Evolutionary conservation across 1,140 invertebrate genomes (phyloP).

Genomic region (Mamestra configurata): DNA sequence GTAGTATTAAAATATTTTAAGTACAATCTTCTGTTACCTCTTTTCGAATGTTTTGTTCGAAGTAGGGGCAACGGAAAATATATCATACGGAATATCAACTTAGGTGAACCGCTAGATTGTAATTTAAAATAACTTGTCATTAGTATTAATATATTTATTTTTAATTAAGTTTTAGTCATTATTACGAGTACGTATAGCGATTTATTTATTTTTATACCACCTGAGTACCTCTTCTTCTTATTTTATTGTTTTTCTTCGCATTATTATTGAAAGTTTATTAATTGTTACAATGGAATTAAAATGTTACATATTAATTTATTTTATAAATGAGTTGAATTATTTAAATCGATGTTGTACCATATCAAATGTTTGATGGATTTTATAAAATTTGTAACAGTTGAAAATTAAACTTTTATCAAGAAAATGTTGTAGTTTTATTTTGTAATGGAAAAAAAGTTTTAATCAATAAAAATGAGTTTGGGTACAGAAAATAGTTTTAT

Average conservation of each 20-base stretch:
- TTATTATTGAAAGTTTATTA: constrained; percentile 46
- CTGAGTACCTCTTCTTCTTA: constrained; percentile 85
- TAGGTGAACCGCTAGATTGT: constrained; percentile 84
- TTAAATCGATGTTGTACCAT: constrained; percentile 24
- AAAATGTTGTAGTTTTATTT: constrained; percentile 54
- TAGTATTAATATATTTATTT: constrained; percentile 86
- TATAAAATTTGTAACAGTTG: constrained; percentile 51
- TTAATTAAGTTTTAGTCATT: constrained; percentile 80
- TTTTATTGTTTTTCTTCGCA: constrained; percentile 68
- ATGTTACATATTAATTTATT: constrained; percentile 38
- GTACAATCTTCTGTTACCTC: constrained; percentile 87
- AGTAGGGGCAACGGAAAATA: constrained; percentile 85
- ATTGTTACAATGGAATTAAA: constrained; percentile 47
- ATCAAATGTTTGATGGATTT: constrained; percentile 39
- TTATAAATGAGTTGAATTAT: constrained; percentile 41
- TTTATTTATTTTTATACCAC: constrained; percentile 85
- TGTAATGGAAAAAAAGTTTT: constrained; percentile 1
- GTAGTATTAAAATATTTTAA: constrained; percentile 73
- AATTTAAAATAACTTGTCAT: constrained; percentile 87
- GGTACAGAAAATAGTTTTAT: neutral
- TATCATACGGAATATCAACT: constrained; percentile 72
- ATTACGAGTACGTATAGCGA: constrained; percentile 66
- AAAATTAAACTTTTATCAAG: constrained; percentile 55
- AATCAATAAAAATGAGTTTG: neutral
- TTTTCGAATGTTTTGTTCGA: constrained; percentile 74